Evolutionary conservation across 2,797 vertebrate species (phyloP), one percentile per base, ranked within the genome.

Genomic region (Pseudotriccus pelzelni): DNA sequence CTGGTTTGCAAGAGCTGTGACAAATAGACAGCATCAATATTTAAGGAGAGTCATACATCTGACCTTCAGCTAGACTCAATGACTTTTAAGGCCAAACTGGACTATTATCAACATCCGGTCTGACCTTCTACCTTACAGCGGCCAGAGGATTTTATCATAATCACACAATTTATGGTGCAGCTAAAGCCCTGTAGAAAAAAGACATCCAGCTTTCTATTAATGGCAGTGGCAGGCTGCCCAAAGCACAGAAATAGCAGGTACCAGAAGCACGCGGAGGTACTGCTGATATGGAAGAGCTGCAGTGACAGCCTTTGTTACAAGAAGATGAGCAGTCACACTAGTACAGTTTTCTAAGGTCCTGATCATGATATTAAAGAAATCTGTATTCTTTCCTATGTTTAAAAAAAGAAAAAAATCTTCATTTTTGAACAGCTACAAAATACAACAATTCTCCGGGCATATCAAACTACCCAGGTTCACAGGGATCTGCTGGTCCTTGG

Each of bases 81-180:
- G 69, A 93, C 79, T 86, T 90, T 58, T 13, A 27, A 84, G 30
- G 37, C 21, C 74, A 90, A 23, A 53, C 21, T 27, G 32, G 49
- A 69, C 34, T 28, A 41, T 59, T 70, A 63, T 43, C 30, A 90
- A 22, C 49, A 93, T 75, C 59, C 73, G 32, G 53, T 88, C 63
- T 84, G 83, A 93, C 59, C 59, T 84, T 60, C 69, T 44, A 7
- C 28, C 9, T 78, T 84, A 66, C 47, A 76, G n/a, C 8, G 14
- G 66, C 39, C n/a, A 82, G 62, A 75, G 80, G 59, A 91, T 90
- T 91, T 94, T 85, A 87, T 63, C 55, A 66, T 81, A 96, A 88
- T 81, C 70, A 47, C 80, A 79, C 56, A 91, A 44, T 68, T 91
- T 88, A 83, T 28, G 52, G 55, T 89, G 87, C 83, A 91, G 73